These are phyloP conservation scores for Tolypeutes matacus DNA, from an alignment of 2,797 vertebrate species.

Conservation along the genomic window DNA sequence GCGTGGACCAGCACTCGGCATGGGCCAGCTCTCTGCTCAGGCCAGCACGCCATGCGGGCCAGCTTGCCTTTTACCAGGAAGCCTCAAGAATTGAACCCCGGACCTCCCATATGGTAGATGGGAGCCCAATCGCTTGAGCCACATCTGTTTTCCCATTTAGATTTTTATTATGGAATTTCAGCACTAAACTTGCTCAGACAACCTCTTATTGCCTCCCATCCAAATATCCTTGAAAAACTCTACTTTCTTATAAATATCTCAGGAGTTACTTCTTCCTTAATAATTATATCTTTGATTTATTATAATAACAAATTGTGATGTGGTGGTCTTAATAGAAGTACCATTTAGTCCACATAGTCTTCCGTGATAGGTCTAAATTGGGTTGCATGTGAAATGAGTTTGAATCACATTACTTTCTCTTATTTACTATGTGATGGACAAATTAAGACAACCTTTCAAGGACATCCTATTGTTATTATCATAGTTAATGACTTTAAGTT, in stretches of 20 bases:
- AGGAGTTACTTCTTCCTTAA: neutral
- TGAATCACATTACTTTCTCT: neutral
- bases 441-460: neutral
- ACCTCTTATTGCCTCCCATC: neutral
- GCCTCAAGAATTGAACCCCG: too few relatives aligned
- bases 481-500: neutral
- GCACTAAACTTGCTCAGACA: neutral
- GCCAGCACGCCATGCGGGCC: too few relatives aligned
- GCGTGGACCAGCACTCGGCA: too few relatives aligned
- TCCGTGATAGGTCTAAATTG: neutral
- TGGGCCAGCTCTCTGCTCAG: too few relatives aligned
- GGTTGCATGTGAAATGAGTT: neutral
- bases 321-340: neutral
- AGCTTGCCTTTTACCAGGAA: too few relatives aligned
- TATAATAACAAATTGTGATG: neutral
- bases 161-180: neutral
- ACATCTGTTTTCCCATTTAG: neutral
- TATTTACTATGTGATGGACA: neutral
- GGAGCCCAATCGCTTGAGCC: too few relatives aligned
- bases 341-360: neutral
- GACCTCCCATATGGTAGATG: too few relatives aligned
- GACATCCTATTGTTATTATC: neutral
- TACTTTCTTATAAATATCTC: neutral
- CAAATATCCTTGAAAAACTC: neutral
- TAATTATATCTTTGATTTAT: neutral